Conservation (phyloP, 2,113 vertebrate genomes). For the Chionis minor region DNA sequence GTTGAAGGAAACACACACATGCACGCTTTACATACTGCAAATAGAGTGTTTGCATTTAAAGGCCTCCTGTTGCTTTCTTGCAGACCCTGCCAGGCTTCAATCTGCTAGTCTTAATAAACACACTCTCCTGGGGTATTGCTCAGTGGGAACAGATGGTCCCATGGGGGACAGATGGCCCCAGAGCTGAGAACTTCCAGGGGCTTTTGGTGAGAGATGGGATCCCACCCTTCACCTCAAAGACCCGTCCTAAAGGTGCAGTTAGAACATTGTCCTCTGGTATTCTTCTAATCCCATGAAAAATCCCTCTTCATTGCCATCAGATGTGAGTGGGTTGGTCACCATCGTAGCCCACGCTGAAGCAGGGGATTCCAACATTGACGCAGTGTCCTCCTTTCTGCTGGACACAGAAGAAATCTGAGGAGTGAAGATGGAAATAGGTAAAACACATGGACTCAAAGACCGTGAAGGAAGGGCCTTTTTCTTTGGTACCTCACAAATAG, state of each 20-base stretch:
- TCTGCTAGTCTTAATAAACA: constrained; percentile 52
- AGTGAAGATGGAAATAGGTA: neutral
- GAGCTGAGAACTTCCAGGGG: constrained; percentile 22
- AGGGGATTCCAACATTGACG: neutral
- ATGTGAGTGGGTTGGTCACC: neutral
- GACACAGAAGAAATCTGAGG: neutral
- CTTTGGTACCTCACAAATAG: neutral
- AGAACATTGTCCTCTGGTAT: neutral
- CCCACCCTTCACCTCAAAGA: constrained; percentile 2
- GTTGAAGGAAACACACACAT: constrained; percentile 31
- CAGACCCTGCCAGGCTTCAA: constrained; percentile 38
- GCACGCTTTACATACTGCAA: constrained; percentile 14
- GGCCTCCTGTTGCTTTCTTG: constrained; percentile 44
- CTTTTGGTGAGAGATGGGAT: constrained; percentile 6
- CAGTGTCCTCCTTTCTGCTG: neutral
- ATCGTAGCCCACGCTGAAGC: neutral
- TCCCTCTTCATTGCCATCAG: neutral
- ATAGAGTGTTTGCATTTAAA: constrained; percentile 55
- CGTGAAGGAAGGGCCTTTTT: neutral
- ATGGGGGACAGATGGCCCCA: constrained; percentile 10
- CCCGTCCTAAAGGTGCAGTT: neutral
- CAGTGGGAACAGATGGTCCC: constrained; percentile 41
- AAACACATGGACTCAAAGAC: neutral
- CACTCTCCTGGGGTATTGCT: neutral
- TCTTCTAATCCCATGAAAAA: neutral